Base-by-base conservation (phyloP, 2,888 invertebrate genomes). In the Lordiphosa andalusiaca region DNA sequence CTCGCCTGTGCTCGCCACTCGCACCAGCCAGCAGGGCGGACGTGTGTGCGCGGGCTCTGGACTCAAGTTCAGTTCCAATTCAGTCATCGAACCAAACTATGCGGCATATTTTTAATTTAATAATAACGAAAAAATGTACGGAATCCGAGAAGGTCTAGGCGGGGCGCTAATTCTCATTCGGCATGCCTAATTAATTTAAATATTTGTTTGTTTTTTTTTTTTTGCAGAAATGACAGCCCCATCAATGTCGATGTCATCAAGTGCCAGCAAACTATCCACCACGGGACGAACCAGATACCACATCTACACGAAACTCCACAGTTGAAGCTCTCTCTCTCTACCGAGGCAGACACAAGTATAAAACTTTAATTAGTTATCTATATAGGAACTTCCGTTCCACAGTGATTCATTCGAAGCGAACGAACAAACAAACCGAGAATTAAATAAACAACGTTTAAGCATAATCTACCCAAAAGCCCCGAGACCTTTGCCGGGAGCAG, bases 201-300 rank as follows among this genome's bases (percentile, higher is more conserved):
- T 30, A 37, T 23, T 50, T 30, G 42, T 41, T 46, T 33, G 0
- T 46, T 40, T 25, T 21, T 6, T 7, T 36, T 54, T 13, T 6
- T 44, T 71, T 52, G 19, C 55, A 77, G 77, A 84, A 84, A 77
- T 77, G 77, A 73, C 69, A 73, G 78, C 69, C 73, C 60, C 62
- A 67, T 53, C 71, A 53, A 53, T 56, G 66, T 66, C 40, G 46
- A 57, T 49, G 23, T 35, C 47, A 10, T 35, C 16, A 9, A 21
- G 36, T n/a, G 63, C 66, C 58, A 80, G 69, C 56, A 73, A 72
- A 65, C 48, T 21, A 49, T 44, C 61, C 58, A 52, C 61, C 64
- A 41, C 67, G 60, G 51, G 56, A 57, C 60, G 44, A 54, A 49
- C 62, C 57, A 67, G 63, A 46, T 60, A 59, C 46, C 77, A 68